These are phyloP conservation scores for Metacarcinus magister DNA, from an alignment of 2,888 invertebrate species.

Conservation along the genomic window DNA sequence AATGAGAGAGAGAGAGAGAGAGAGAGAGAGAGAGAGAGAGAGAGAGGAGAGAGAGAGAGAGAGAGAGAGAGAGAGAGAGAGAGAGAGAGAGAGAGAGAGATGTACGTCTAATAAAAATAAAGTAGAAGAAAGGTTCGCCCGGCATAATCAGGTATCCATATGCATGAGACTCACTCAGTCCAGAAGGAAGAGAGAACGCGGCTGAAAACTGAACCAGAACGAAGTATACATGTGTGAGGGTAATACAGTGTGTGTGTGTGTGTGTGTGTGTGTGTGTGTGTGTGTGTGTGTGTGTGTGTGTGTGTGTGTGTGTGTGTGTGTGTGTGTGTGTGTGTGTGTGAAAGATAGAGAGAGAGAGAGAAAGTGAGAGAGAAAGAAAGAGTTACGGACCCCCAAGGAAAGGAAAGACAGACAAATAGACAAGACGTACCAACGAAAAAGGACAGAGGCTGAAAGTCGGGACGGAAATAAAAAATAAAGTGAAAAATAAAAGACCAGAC, in stretches of 20 bases:
- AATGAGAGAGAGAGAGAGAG: no score
- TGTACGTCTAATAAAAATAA: not conserved
- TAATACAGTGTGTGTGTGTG: not conserved
- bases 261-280: constrained; percentile 8
- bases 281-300: constrained; percentile 38
- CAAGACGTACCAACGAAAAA: not conserved
- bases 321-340: not conserved
- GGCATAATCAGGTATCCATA: constrained; percentile 15
- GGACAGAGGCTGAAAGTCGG: not conserved
- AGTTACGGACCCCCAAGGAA: not conserved
- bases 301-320: constrained; percentile 26
- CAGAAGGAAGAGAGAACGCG: not conserved
- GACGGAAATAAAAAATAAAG: not conserved
- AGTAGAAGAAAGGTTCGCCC: not conserved
- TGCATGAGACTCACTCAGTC: not conserved
- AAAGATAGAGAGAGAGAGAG: no score
- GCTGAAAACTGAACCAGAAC: not conserved
- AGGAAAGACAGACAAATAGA: constrained; percentile 10
- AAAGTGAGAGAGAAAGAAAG: no score
- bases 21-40: constrained; percentile 9
- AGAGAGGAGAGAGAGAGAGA: constrained; percentile 37
- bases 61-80: constrained; percentile 39
- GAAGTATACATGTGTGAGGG: not conserved
- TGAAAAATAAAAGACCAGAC: not conserved
- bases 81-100: not conserved